Percentiles rank a stretch among this genome's conserved stretches.
Evolutionary conservation across 2,888 invertebrate species (phyloP).

Genomic region (Eucera pruinosa): DNA sequence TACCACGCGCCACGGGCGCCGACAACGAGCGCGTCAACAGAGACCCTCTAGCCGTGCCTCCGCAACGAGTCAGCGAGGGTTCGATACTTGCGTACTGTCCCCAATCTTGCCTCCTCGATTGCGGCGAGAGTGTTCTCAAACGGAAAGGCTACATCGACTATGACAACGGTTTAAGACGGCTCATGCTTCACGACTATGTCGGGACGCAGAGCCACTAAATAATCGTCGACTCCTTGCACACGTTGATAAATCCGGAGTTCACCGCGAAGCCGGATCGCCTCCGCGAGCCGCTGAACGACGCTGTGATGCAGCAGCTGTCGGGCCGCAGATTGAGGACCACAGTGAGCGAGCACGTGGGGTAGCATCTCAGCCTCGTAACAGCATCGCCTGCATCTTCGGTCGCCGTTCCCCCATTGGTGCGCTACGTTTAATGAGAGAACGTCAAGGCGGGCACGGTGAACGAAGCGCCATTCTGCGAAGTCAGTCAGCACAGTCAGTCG

Average conservation of each 20-base stretch:
- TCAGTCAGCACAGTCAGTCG: no score
- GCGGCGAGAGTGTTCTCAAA: constrained; percentile 74
- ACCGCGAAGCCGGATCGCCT: constrained; percentile 50
- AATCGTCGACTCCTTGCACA: constrained; percentile 40
- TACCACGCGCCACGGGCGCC: constrained; percentile 4
- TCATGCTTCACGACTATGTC: constrained; percentile 71
- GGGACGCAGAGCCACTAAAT: constrained; percentile 43
- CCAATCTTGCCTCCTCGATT: constrained; percentile 63
- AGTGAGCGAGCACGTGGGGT: constrained; percentile 73
- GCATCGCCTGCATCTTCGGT: constrained; percentile 74
- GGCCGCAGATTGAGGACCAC: constrained; percentile 72
- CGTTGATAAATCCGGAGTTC: constrained; percentile 51
- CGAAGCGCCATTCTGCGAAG: constrained; percentile 81
- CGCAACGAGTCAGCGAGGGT: constrained; percentile 56
- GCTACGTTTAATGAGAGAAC: constrained; percentile 75
- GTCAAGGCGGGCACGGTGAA: constrained; percentile 76
- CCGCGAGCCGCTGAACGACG: constrained; percentile 62
- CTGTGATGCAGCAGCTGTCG: constrained; percentile 70
- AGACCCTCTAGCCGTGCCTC: background rate
- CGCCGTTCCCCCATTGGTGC: constrained; percentile 54
- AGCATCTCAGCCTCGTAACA: constrained; percentile 72
- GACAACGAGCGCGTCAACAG: background rate
- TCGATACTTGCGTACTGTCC: constrained; percentile 68
- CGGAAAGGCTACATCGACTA: constrained; percentile 74
- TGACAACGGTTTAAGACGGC: no score